These are phyloP conservation scores for Etheostoma cragini DNA, from an alignment of 2,113 vertebrate species.

Conservation along the genomic window DNA sequence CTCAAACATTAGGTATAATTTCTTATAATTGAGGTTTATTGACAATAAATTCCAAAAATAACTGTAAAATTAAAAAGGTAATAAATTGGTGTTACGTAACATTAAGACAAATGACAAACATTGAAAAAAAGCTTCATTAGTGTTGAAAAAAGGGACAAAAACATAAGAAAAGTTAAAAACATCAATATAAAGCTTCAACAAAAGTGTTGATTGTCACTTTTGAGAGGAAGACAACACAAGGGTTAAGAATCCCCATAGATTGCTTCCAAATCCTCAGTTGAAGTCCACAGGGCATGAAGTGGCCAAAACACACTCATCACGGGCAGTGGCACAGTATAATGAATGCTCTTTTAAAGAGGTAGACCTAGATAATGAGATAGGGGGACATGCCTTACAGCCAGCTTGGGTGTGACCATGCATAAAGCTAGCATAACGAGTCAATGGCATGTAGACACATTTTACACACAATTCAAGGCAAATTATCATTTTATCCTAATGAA, in stretches of 20 bases:
- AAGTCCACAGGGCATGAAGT: constrained; percentile 8
- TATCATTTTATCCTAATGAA: neutral
- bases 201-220: too few species aligned
- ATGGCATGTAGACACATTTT: neutral
- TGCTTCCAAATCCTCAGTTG: constrained; percentile 15
- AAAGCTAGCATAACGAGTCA: neutral
- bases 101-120: too few species aligned
- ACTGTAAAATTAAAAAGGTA: too few species aligned
- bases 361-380: neutral
- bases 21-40: too few species aligned
- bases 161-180: too few species aligned
- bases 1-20: too few species aligned
- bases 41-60: too few species aligned
- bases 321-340: neutral
- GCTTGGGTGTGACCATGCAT: neutral
- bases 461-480: neutral
- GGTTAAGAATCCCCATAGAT: constrained; percentile 16
- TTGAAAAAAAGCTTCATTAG: too few species aligned
- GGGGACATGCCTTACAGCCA: neutral
- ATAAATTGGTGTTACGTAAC: too few species aligned
- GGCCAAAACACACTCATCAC: neutral
- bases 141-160: too few species aligned
- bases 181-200: too few species aligned
- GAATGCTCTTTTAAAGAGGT: neutral
- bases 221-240: too few species aligned